Conservation (phyloP, 2,113 vertebrate species). For the Pelusios castaneus region DNA sequence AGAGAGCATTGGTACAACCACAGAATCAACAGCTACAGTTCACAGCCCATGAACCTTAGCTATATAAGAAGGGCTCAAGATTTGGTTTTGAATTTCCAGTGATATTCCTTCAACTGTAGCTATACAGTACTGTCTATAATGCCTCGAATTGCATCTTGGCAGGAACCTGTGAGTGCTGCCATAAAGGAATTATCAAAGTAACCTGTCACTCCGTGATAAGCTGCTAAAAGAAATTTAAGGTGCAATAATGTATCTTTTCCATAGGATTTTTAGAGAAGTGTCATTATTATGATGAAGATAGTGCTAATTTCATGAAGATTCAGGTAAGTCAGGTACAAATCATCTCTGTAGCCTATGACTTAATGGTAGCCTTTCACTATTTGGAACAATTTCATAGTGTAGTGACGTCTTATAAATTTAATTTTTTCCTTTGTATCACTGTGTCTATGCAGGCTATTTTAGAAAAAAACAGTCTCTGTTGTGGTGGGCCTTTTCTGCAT, state of each 20-base stretch:
- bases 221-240: not conserved
- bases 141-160: not conserved
- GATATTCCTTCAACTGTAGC: not conserved
- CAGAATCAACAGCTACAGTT: not conserved
- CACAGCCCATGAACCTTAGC: not conserved
- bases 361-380: not conserved
- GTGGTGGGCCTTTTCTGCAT: not conserved
- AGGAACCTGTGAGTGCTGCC: not conserved
- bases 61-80: not conserved
- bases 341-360: not conserved
- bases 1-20: not conserved
- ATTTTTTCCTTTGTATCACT: not conserved
- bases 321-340: not conserved
- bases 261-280: not conserved
- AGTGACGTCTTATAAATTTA: not conserved
- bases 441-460: not conserved
- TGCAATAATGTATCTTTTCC: not conserved
- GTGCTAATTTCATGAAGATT: not conserved
- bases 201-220: not conserved
- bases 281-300: not conserved
- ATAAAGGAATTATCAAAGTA: not conserved
- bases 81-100: not conserved
- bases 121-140: not conserved
- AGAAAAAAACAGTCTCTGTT: not conserved
- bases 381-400: not conserved